A percentile compares a stretch with the other conserved stretches of the same genome.
These are phyloP conservation scores for Drosophila subquinaria DNA, from an alignment of 2,888 invertebrate genomes.

Conservation along the genomic window DNA sequence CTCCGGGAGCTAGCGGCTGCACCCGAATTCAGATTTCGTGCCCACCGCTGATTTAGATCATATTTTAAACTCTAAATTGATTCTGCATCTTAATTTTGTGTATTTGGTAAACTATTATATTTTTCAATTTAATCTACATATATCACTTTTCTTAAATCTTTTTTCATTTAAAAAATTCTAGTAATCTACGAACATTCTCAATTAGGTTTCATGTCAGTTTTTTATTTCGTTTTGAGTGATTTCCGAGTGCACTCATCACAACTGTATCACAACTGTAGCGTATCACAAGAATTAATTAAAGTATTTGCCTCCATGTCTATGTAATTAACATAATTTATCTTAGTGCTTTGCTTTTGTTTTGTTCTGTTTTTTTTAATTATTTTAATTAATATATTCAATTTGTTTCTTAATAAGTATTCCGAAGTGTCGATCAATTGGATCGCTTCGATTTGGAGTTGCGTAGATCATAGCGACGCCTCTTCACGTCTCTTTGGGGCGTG, in stretches of 20 bases:
- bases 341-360: not conserved
- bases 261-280: slow-evolving; percentile 4
- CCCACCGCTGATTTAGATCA: too few species aligned
- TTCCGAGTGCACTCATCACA: not conserved
- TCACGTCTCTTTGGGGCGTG: slow-evolving; percentile 3
- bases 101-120: too few species aligned
- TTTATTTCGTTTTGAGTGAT: not conserved
- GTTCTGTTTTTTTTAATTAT: not conserved
- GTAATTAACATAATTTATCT: not conserved
- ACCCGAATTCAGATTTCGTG: too few species aligned
- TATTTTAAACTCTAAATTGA: too few species aligned
- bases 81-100: too few species aligned
- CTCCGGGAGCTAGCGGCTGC: too few species aligned
- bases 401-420: slow-evolving; percentile 21
- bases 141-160: too few species aligned
- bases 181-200: not conserved
- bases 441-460: slow-evolving; percentile 47
- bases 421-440: slow-evolving; percentile 1
- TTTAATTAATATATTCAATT: not conserved
- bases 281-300: slow-evolving; percentile 1
- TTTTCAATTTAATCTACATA: too few species aligned
- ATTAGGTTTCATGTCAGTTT: not conserved
- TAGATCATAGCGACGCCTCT: slow-evolving; percentile 57
- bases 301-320: not conserved
- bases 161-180: not conserved